Percentiles rank a stretch among this genome's conserved stretches.
These are phyloP conservation scores for Notocelia uddmanniana DNA, from an alignment of 2,888 invertebrate genomes.

Conservation along the genomic window DNA sequence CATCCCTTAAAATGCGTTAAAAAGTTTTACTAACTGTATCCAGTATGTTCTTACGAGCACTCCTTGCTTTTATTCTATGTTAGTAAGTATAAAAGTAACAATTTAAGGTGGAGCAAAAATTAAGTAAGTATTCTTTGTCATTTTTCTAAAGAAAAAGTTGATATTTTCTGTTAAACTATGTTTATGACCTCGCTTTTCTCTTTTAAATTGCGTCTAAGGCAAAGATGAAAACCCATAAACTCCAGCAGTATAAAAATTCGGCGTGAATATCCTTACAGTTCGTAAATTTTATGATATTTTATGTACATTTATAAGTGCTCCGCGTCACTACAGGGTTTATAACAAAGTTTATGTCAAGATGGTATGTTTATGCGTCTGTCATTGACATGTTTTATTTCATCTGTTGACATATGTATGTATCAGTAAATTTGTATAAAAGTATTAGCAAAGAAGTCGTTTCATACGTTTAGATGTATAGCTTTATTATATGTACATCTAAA, in stretches of 20 bases:
- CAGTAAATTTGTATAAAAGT: background rate
- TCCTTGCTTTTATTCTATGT: too few relatives aligned
- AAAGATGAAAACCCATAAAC: conserved; percentile 68
- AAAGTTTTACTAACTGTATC: too few relatives aligned
- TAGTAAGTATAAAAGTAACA: too few relatives aligned
- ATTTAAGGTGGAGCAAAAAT: background rate
- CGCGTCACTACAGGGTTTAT: conserved; percentile 55
- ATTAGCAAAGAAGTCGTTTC: too few relatives aligned
- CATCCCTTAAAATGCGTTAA: too few relatives aligned
- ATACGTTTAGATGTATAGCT: too few relatives aligned
- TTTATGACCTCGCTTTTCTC: conserved; percentile 17
- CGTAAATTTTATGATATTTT: conserved; percentile 78
- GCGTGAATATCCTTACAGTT: conserved; percentile 76
- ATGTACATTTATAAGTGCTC: conserved; percentile 59
- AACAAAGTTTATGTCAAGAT: conserved; percentile 63
- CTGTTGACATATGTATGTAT: conserved; percentile 58
- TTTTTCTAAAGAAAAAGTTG: background rate
- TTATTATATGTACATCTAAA: too few relatives aligned
- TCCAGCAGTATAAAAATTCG: conserved; percentile 71
- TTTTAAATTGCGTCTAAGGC: conserved; percentile 35
- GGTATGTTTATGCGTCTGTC: conserved; percentile 53
- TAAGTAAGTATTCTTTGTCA: background rate
- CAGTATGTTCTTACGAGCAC: background rate
- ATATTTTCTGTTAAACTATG: background rate
- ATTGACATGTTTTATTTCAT: conserved; percentile 66